Percentiles rank a stretch among this genome's conserved stretches.
Conservation (phyloP, 2,113 vertebrate species). For the Gadus chalcogrammus region DNA sequence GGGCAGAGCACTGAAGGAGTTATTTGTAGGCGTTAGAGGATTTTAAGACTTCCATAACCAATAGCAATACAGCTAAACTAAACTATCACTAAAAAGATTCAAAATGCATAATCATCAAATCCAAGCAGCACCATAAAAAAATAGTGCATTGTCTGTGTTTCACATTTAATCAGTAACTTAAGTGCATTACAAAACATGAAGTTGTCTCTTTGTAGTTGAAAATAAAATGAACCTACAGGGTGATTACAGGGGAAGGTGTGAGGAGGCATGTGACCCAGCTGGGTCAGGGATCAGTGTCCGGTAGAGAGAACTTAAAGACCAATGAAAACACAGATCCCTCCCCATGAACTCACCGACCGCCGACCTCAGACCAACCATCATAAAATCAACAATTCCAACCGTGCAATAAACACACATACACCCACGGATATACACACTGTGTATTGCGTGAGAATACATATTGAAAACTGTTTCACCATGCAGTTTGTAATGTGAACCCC, state of each 20-base stretch:
- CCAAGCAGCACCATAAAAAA: slow-evolving; percentile 38
- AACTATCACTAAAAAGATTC: too few species aligned
- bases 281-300: not conserved
- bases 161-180: slow-evolving; percentile 46
- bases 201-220: slow-evolving; percentile 26
- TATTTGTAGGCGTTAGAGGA: too few species aligned
- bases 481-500: too few species aligned
- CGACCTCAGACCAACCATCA: too few species aligned
- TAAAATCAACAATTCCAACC: too few species aligned
- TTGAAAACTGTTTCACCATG: not conserved
- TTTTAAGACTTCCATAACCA: too few species aligned
- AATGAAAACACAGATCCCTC: not conserved
- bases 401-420: too few species aligned
- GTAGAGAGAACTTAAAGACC: not conserved
- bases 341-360: too few species aligned
- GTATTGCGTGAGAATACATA: too few species aligned
- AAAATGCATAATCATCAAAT: slow-evolving; percentile 13
- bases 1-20: too few species aligned
- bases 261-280: slow-evolving; percentile 35
- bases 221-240: not conserved
- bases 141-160: slow-evolving; percentile 1
- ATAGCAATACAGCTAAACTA: too few species aligned
- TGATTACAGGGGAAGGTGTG: not conserved
- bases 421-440: too few species aligned
- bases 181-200: slow-evolving; percentile 40